Evolutionary conservation across 2,888 invertebrate genomes (phyloP).

Genomic region (Orchesellides sinensis): DNA sequence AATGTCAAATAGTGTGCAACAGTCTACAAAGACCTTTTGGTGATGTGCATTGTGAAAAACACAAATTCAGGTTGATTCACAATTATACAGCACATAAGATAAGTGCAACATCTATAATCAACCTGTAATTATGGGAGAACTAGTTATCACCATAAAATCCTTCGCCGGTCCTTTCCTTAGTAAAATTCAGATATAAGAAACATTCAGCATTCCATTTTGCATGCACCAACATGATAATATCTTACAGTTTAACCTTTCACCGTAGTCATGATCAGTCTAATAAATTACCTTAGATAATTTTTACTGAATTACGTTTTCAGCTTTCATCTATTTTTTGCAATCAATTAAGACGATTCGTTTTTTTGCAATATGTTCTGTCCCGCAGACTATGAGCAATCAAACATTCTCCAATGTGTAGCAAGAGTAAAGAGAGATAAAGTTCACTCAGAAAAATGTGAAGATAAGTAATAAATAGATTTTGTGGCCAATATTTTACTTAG

Average conservation of each 20-base stretch:
- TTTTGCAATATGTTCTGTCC: constrained; percentile 25
- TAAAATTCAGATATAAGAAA: not conserved
- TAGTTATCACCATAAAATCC: too few species aligned
- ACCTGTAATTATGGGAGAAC: too few species aligned
- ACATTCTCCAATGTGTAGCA: not conserved
- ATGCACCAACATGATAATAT: constrained; percentile 20
- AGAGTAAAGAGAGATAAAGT: not conserved
- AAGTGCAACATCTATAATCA: too few species aligned
- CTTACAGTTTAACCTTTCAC: not conserved
- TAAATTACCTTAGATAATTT: not conserved
- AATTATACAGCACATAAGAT: too few species aligned
- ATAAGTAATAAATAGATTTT: not conserved
- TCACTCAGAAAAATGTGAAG: not conserved
- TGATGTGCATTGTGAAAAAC: too few species aligned
- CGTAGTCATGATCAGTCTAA: constrained; percentile 17
- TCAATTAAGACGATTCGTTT: not conserved
- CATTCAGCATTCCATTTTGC: too few species aligned
- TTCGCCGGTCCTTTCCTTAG: too few species aligned
- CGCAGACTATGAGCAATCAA: constrained; percentile 51
- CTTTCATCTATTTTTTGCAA: not conserved
- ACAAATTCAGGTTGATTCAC: too few species aligned
- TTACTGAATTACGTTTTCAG: not conserved
- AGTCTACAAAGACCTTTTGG: too few species aligned
- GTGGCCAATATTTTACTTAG: too few species aligned
- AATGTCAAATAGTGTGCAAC: too few species aligned